Conservation (phyloP, 2,797 vertebrate species). For the Clarias fuscus region DNA sequence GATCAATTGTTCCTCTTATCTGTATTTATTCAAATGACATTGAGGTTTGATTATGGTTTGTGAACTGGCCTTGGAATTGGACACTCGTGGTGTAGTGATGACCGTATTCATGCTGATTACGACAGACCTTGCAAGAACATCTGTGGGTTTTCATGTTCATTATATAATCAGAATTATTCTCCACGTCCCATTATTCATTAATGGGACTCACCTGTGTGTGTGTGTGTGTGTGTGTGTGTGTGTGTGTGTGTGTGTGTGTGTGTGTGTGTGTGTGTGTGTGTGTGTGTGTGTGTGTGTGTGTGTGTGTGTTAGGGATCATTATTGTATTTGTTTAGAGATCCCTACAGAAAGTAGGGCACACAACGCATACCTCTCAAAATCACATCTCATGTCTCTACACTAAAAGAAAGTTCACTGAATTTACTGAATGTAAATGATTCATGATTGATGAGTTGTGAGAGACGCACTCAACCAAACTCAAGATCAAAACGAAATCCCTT, state of each 20-base stretch:
- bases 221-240: background rate
- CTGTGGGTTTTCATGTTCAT: background rate
- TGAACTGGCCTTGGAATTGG: background rate
- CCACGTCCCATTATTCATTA: background rate
- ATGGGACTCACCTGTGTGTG: background rate
- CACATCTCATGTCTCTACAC: too few relatives aligned
- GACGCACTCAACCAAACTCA: background rate
- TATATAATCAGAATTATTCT: background rate
- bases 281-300: background rate
- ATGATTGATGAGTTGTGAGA: too few relatives aligned
- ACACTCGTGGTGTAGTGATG: background rate
- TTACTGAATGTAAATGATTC: too few relatives aligned
- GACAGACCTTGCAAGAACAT: background rate
- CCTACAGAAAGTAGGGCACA: slow-evolving; percentile 3
- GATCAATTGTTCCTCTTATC: background rate
- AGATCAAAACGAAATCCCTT: background rate
- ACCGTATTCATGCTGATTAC: background rate
- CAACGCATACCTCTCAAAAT: too few relatives aligned
- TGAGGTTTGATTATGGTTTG: background rate
- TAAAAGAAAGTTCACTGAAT: too few relatives aligned
- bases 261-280: background rate
- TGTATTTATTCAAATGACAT: background rate
- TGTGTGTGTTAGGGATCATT: too few relatives aligned
- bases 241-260: background rate
- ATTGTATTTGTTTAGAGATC: background rate